Evolutionary conservation across 2,113 vertebrate species (phyloP), one percentile per base, ranked within the genome.

Genomic region (Cyprinodon brontotheroides): DNA sequence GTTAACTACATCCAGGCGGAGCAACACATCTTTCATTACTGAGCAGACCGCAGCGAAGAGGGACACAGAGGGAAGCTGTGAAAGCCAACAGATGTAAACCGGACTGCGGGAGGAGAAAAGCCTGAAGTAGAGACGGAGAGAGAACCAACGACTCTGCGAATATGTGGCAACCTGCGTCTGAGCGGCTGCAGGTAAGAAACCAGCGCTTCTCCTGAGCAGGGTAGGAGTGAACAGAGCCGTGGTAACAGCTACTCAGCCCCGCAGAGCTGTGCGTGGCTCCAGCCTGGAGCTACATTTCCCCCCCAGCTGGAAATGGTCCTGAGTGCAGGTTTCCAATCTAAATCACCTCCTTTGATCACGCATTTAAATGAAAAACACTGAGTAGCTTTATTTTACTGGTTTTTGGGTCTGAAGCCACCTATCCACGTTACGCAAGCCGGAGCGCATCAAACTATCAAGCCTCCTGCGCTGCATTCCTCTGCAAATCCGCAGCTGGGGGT

Each of bases 161-260:
- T 82, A 98, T 98, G 97, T 98, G 97, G 97, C 96, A 97, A 92
- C 97, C 97, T 74, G 96, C 97, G 91, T 96, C 95, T 65, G 97
- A 98, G 92, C 95, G 97, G 92, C 89, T 98, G 94, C 97, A 98
- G 97, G 97, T 97, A 95, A 66, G 90, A 75, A 0, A 29, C 29
- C 22, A 48, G 64, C 48, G 65, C 61, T 47, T 29, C 37, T 41
- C 67, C 79, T 77, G 67, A 70, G 75, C 71, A 7, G 62, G 64
- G 60, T 43, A 61, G 71, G 67, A 2, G 43, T 62, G 70, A 82
- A 83, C 13, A 65, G 67, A 36, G 57, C 69, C 74, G 77, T 0
- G 75, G 12, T 38, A 13, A 47, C 22, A 47, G 64, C 70, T 9
- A 29, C 47, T 20, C 74, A 74, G 36, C 62, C 37, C 72, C 80